A percentile compares a stretch with the other conserved stretches of the same genome.
Evolutionary conservation across 2,113 vertebrate species (phyloP).

Genomic region (Orcinus orca): DNA sequence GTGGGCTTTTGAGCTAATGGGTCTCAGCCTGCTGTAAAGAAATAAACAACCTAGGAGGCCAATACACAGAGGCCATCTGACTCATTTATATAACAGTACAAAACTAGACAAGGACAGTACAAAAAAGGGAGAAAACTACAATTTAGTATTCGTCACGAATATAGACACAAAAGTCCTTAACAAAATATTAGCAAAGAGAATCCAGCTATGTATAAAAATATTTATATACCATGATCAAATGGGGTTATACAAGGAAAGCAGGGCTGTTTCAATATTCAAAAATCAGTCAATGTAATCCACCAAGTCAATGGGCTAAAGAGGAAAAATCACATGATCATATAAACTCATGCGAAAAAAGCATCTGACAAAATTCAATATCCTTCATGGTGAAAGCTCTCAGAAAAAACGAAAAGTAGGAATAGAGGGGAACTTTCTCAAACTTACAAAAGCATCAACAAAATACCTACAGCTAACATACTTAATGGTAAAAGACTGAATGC

Average conservation of each 20-base stretch:
- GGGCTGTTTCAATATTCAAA: not conserved
- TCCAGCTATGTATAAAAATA: not conserved
- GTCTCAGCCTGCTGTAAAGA: not conserved
- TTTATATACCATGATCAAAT: not conserved
- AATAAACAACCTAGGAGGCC: not conserved
- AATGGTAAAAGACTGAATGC: not conserved
- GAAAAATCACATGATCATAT: not conserved
- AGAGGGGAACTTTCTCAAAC: not conserved
- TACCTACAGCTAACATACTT: not conserved
- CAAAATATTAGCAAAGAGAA: not conserved
- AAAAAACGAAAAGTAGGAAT: not conserved
- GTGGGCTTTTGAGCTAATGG: not conserved
- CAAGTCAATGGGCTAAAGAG: not conserved
- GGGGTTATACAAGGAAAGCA: not conserved
- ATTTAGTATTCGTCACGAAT: not conserved
- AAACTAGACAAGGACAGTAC: not conserved
- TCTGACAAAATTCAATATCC: not conserved
- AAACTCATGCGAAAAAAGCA: not conserved
- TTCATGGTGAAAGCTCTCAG: not conserved
- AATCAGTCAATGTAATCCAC: not conserved
- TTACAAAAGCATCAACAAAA: not conserved
- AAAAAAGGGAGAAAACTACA: not conserved
- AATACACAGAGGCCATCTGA: not conserved
- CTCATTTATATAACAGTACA: not conserved
- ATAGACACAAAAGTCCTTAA: not conserved